These are phyloP conservation scores for Aporophyla lueneburgensis DNA, from an alignment of 2,888 invertebrate genomes.

Conservation along the genomic window DNA sequence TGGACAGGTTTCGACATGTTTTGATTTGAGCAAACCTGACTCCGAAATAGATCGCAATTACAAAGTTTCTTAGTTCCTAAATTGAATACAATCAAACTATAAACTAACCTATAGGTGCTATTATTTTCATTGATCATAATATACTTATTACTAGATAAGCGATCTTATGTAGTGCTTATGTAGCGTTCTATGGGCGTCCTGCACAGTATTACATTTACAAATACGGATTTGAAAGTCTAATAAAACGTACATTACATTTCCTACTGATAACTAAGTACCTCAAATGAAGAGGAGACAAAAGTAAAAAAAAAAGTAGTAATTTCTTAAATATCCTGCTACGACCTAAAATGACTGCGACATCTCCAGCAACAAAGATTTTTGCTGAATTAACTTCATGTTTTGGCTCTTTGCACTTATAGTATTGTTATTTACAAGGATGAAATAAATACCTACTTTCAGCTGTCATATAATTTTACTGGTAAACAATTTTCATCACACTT, in stretches of 20 bases:
- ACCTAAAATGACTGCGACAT: neutral
- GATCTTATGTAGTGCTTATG: too few relatives aligned
- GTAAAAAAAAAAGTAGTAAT: neutral
- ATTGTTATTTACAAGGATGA: conserved; percentile 1
- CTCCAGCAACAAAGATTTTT: neutral
- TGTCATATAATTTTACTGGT: neutral
- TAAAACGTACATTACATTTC: neutral
- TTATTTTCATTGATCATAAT: too few relatives aligned
- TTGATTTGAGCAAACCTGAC: too few relatives aligned
- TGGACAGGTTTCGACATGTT: too few relatives aligned
- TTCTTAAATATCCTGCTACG: neutral
- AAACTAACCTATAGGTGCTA: too few relatives aligned
- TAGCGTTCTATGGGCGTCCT: too few relatives aligned
- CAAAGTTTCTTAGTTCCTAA: too few relatives aligned
- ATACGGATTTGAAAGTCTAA: neutral
- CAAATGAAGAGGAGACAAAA: neutral
- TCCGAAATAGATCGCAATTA: too few relatives aligned
- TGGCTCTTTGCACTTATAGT: conserved; percentile 26
- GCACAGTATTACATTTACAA: neutral
- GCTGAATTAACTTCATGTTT: conserved; percentile 23
- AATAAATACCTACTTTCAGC: conserved; percentile 28
- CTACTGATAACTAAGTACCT: neutral
- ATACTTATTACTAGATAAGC: too few relatives aligned
- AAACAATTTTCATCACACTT: neutral
- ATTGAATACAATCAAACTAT: too few relatives aligned